These are phyloP conservation scores for Sinhomidia bicolor DNA, from an alignment of 2,888 invertebrate species.

Conservation along the genomic window DNA sequence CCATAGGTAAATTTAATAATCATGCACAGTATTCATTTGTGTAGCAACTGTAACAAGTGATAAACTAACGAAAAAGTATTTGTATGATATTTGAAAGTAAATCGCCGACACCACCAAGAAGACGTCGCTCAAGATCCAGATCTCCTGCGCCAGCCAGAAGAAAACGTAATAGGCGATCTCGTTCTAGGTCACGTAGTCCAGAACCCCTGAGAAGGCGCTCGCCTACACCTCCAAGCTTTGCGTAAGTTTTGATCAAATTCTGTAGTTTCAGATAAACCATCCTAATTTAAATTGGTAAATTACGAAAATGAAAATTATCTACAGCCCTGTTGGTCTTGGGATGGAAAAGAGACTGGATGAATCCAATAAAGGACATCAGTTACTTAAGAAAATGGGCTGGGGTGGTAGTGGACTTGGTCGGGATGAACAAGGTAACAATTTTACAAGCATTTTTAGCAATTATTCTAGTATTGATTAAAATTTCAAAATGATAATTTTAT, in stretches of 20 bases:
- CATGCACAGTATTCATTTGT: no score
- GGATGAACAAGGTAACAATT: constrained; percentile 93
- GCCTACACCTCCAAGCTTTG: constrained; percentile 81
- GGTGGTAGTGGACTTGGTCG: constrained; percentile 96
- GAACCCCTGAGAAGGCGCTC: constrained; percentile 82
- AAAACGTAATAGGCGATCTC: constrained; percentile 75
- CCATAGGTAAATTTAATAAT: constrained; percentile 80
- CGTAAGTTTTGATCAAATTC: constrained; percentile 56
- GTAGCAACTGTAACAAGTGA: no score
- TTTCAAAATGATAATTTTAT: no score
- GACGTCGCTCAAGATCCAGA: constrained; percentile 76
- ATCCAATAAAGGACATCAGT: constrained; percentile 97
- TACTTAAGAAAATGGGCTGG: constrained; percentile 99
- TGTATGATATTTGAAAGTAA: constrained; percentile 54
- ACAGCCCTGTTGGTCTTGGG: constrained; percentile 75
- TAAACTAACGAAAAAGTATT: no score
- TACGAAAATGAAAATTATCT: no score
- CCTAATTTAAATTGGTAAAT: background rate
- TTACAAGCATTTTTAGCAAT: background rate
- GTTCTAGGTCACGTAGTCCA: constrained; percentile 83
- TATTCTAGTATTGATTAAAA: no score
- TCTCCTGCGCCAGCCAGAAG: constrained; percentile 73
- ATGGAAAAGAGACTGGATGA: constrained; percentile 84
- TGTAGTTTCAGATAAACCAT: background rate
- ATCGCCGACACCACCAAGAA: constrained; percentile 74